These are phyloP conservation scores for Bombus waltoni DNA, from an alignment of 1,140 invertebrate genomes.

Conservation along the genomic window DNA sequence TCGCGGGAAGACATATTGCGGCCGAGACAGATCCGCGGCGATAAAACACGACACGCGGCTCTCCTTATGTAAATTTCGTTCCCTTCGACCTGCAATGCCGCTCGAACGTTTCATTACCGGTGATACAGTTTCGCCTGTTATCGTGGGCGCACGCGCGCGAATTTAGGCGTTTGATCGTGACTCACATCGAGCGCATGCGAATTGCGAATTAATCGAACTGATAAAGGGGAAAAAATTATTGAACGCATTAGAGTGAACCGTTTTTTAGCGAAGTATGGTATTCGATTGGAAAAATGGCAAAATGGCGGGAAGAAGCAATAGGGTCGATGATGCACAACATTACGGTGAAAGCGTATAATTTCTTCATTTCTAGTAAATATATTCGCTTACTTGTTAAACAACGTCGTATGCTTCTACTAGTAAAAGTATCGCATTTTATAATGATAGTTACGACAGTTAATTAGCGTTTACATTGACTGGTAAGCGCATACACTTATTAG, in stretches of 20 bases:
- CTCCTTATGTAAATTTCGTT: slow-evolving; percentile 28
- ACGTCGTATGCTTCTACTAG: too few species aligned
- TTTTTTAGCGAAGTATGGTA: not conserved
- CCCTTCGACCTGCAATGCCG: not conserved
- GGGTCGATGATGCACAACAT: not conserved
- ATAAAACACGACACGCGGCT: slow-evolving; percentile 26
- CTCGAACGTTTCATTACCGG: not conserved
- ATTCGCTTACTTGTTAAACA: not conserved
- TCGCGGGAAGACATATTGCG: slow-evolving; percentile 32
- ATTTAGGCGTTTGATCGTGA: not conserved
- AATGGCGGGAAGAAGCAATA: not conserved
- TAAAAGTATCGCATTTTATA: not conserved
- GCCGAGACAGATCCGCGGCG: slow-evolving; percentile 20
- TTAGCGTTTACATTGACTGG: too few species aligned
- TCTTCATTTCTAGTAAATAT: too few species aligned
- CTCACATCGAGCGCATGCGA: not conserved
- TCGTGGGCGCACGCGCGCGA: not conserved
- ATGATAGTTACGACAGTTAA: not conserved
- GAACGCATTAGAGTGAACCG: too few species aligned
- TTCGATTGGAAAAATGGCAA: not conserved
- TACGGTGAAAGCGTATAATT: not conserved
- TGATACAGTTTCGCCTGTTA: not conserved
- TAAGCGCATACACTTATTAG: not conserved
- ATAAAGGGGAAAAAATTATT: not conserved
- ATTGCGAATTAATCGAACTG: not conserved